Evolutionary conservation across 2,888 invertebrate genomes (phyloP).

Genomic region (Scaptomyza reducta): DNA sequence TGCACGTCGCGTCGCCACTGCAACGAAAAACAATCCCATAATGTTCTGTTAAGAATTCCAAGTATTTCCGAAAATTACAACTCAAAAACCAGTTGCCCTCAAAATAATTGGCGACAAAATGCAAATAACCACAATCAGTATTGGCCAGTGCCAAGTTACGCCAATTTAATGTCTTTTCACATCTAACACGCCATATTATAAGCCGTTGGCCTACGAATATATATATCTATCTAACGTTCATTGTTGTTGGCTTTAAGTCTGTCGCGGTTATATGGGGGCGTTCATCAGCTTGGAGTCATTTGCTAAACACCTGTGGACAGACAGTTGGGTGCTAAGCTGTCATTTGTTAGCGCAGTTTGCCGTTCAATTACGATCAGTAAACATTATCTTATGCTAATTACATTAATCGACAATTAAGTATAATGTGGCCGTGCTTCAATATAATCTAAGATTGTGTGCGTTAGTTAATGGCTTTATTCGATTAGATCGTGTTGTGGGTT

Average conservation of each 20-base stretch:
- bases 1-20: constrained; percentile 87
- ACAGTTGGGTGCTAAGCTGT: constrained; percentile 14
- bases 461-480: constrained; percentile 5
- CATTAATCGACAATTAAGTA: constrained; percentile 60
- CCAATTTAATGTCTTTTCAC: neutral
- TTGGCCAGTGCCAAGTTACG: constrained; percentile 38
- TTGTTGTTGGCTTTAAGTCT: constrained; percentile 1
- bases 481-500: neutral
- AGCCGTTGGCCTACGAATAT: constrained; percentile 35
- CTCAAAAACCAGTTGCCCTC: constrained; percentile 55
- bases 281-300: constrained; percentile 29
- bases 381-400: constrained; percentile 34
- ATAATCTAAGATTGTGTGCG: constrained; percentile 5
- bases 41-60: constrained; percentile 39
- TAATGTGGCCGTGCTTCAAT: constrained; percentile 18
- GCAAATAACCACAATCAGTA: constrained; percentile 25
- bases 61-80: constrained; percentile 22
- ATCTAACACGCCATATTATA: constrained; percentile 32
- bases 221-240: constrained; percentile 20
- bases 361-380: constrained; percentile 35
- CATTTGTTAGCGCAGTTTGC: constrained; percentile 47
- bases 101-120: constrained; percentile 40
- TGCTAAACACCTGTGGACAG: constrained; percentile 37
- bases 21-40: constrained; percentile 15
- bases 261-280: constrained; percentile 41